phyloP scores from a whole-genome alignment of 2,888 invertebrate species.

The Alitta virens region DNA sequence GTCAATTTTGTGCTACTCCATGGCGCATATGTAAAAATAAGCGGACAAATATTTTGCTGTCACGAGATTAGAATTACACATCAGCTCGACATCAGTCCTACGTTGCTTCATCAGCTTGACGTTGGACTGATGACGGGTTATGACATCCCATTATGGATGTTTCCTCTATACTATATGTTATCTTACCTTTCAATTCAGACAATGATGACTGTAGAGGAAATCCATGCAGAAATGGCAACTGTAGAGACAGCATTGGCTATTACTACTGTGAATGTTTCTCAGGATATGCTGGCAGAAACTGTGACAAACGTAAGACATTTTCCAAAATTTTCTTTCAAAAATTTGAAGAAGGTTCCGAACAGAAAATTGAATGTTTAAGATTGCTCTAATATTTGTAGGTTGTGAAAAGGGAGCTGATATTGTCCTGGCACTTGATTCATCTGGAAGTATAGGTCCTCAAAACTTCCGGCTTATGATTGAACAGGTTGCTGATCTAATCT shows the following conservation, averaged over 20 bases:
- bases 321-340: no score
- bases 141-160: no score
- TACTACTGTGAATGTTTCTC: background rate
- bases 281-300: background rate
- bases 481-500: conserved; percentile 13
- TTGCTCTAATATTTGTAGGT: conserved; percentile 1
- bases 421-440: conserved; percentile 17
- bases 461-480: conserved; percentile 16
- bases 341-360: no score
- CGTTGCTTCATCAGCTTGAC: no score
- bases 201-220: background rate
- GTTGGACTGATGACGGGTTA: no score
- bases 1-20: no score
- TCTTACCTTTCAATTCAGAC: background rate
- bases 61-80: no score
- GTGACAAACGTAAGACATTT: background rate
- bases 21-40: no score
- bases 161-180: no score
- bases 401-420: conserved; percentile 18
- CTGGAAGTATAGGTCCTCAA: conserved; percentile 10
- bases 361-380: no score
- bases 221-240: background rate
- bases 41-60: no score
- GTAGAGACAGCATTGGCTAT: background rate
- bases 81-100: no score